A percentile compares a stretch with the other conserved stretches of the same genome.
These are phyloP conservation scores for Dasypogon diadema DNA, from an alignment of 2,888 invertebrate genomes.

Conservation along the genomic window DNA sequence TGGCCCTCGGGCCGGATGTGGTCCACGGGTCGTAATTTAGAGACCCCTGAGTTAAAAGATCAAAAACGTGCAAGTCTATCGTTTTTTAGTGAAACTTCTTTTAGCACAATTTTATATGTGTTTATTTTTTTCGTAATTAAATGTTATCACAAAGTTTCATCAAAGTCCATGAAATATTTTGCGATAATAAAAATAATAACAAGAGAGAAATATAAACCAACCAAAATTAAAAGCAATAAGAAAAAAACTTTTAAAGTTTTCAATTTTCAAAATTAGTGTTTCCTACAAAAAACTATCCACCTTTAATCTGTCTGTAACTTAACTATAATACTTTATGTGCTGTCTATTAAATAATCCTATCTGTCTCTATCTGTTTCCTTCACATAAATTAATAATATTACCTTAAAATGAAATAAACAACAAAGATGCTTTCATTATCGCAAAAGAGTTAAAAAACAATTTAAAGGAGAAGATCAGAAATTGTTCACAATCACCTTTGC, in stretches of 20 bases:
- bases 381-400: slow-evolving; percentile 14
- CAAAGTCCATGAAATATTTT: slow-evolving; percentile 19
- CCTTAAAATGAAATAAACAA: slow-evolving; percentile 57
- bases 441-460: slow-evolving; percentile 60
- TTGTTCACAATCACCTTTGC: slow-evolving; percentile 19
- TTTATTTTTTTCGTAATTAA: neutral
- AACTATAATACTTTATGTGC: slow-evolving; percentile 31
- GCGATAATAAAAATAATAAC: slow-evolving; percentile 45
- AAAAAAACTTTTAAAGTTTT: slow-evolving; percentile 26
- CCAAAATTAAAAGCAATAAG: slow-evolving; percentile 40
- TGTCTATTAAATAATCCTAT: slow-evolving; percentile 7
- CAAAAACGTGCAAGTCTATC: too few species aligned
- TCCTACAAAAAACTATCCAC: slow-evolving; percentile 22
- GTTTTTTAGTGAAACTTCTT: neutral
- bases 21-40: too few species aligned
- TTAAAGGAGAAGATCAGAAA: neutral
- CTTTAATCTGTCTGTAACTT: slow-evolving; percentile 16
- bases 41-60: too few species aligned
- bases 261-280: slow-evolving; percentile 36
- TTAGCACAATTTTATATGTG: neutral
- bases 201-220: slow-evolving; percentile 21
- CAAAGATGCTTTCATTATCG: slow-evolving; percentile 69
- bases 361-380: slow-evolving; percentile 1
- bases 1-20: too few species aligned
- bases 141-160: neutral